Conservation (phyloP, 2,888 invertebrate genomes). For the Ditylenchus weischeri region DNA sequence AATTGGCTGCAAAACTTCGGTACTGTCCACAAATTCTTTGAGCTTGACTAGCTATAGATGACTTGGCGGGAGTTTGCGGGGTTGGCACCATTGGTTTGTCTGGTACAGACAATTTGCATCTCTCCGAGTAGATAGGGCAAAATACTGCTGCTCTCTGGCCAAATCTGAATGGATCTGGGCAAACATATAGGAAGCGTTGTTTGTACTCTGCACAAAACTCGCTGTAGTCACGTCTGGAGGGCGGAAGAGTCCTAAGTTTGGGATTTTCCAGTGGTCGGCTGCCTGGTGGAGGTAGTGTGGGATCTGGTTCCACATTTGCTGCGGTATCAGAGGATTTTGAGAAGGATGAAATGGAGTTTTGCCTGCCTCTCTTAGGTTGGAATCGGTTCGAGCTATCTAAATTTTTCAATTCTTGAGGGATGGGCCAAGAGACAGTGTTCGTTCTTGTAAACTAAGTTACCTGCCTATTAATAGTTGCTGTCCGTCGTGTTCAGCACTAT, state of each 20-base stretch:
- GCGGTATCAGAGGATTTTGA: background rate
- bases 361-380: too few relatives aligned
- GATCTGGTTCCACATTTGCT: background rate
- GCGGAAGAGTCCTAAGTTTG: background rate
- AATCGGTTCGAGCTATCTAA: too few relatives aligned
- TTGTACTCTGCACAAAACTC: slow-evolving; percentile 54
- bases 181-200: slow-evolving; percentile 53
- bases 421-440: too few relatives aligned
- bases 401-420: too few relatives aligned
- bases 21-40: slow-evolving; percentile 34
- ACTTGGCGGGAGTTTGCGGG: slow-evolving; percentile 29
- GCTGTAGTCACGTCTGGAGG: slow-evolving; percentile 25
- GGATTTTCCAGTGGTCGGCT: too few relatives aligned
- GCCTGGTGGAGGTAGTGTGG: too few relatives aligned
- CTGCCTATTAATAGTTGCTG: background rate
- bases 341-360: too few relatives aligned
- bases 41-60: slow-evolving; percentile 26
- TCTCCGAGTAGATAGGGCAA: slow-evolving; percentile 54
- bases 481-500: background rate
- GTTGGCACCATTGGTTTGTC: slow-evolving; percentile 51
- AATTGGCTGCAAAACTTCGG: slow-evolving; percentile 45
- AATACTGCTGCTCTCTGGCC: slow-evolving; percentile 51
- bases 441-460: background rate
- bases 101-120: slow-evolving; percentile 42
- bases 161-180: slow-evolving; percentile 48